Conservation (phyloP, 2,113 vertebrate genomes). For the Mustelus asterias region DNA sequence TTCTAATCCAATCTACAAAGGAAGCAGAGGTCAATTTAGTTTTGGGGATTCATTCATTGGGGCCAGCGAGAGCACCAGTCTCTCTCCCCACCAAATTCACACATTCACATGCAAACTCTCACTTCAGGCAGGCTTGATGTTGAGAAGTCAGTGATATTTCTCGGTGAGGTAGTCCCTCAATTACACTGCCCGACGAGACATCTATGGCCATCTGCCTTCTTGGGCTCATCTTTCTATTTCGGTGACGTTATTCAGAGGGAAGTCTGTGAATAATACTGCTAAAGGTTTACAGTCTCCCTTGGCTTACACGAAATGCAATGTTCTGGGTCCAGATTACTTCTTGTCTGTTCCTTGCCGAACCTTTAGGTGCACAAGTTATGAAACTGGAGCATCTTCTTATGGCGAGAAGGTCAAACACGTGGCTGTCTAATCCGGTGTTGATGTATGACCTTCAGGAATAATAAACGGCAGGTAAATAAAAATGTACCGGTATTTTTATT, state of each 20-base stretch:
- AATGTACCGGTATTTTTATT: neutral
- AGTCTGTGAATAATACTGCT: neutral
- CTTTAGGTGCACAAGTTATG: neutral
- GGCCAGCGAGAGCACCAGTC: neutral
- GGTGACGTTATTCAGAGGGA: neutral
- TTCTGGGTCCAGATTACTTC: no score
- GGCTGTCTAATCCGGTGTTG: neutral
- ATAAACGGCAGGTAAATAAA: neutral
- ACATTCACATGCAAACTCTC: no score
- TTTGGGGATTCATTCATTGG: neutral
- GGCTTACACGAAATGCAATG: neutral
- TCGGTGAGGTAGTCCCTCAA: neutral
- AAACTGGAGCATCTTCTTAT: neutral
- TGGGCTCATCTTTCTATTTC: neutral
- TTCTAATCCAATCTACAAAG: neutral
- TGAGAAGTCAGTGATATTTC: neutral
- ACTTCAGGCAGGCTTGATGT: neutral
- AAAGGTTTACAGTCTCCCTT: neutral
- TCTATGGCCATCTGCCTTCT: neutral
- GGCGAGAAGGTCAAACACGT: neutral
- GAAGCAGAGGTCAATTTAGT: neutral
- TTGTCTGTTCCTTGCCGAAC: neutral
- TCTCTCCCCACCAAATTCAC: no score
- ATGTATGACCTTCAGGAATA: neutral
- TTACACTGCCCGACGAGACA: neutral